Conservation (phyloP, 2,888 invertebrate species). For the Melikaiella ostensackeni region DNA sequence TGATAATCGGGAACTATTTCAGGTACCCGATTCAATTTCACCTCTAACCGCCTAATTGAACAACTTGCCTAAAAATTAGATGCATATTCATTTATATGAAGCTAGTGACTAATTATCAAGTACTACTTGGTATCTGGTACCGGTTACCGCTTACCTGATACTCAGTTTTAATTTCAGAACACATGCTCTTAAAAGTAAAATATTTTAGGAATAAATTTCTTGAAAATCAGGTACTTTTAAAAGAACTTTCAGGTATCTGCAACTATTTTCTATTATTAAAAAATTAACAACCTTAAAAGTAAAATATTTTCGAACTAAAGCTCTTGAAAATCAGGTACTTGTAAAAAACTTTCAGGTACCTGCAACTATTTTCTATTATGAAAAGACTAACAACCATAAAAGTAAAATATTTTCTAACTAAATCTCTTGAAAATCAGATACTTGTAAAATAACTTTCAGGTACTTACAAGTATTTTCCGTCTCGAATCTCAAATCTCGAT, state of each 20-base stretch:
- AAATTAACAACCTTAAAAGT: background rate
- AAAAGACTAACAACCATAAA: background rate
- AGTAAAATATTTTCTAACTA: background rate
- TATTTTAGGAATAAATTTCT: too few species aligned
- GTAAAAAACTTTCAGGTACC: background rate
- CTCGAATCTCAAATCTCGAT: background rate
- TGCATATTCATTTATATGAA: too few species aligned
- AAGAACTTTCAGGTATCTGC: background rate
- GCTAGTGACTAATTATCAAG: background rate
- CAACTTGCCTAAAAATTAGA: too few species aligned
- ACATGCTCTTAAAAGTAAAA: background rate
- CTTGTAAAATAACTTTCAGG: background rate
- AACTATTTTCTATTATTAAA: background rate
- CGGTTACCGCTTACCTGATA: too few species aligned
- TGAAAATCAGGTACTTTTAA: background rate
- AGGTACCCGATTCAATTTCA: too few species aligned
- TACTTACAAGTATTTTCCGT: background rate
- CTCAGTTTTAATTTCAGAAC: background rate
- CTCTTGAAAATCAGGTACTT: background rate
- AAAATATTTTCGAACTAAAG: background rate
- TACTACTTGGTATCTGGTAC: background rate
- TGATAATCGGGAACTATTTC: background rate
- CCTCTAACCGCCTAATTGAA: too few species aligned
- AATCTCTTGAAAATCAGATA: background rate
- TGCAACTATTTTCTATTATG: background rate